Percentiles rank a stretch among this genome's conserved stretches.
Evolutionary conservation across 2,113 vertebrate species (phyloP).

Genomic region (Campylorhamphus procurvoides): DNA sequence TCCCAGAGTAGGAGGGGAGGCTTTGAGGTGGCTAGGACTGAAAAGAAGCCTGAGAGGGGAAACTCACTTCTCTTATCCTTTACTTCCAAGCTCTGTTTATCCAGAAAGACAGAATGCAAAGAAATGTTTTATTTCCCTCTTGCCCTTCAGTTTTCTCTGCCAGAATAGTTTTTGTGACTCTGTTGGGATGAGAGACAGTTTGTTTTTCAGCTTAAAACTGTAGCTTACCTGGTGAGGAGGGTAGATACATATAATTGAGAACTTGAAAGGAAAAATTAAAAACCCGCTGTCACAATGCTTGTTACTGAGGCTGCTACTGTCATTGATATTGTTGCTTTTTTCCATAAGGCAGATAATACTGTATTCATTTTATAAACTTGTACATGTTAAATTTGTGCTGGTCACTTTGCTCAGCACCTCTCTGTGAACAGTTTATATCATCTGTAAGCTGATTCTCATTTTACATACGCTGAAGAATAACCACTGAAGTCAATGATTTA

Average conservation of each 20-base stretch:
- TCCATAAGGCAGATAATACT: background rate
- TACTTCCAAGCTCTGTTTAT: background rate
- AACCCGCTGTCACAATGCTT: background rate
- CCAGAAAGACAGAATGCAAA: background rate
- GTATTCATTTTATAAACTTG: background rate
- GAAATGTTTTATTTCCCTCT: background rate
- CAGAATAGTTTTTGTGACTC: background rate
- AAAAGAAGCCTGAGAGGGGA: background rate
- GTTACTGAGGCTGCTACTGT: background rate
- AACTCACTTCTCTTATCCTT: background rate
- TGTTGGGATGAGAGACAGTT: background rate
- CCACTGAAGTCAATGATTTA: background rate
- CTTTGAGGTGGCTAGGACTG: background rate
- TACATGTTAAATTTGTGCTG: background rate
- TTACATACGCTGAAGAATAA: background rate
- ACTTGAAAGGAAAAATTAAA: background rate
- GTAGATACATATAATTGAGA: background rate
- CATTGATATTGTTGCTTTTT: background rate
- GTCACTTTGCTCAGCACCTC: background rate
- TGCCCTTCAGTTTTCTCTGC: background rate
- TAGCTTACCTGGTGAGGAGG: background rate
- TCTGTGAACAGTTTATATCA: background rate
- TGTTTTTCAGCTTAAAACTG: background rate
- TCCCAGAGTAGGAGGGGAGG: background rate
- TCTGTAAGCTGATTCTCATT: background rate